Percentiles rank a stretch among this genome's conserved stretches.
These are phyloP conservation scores for Chascanopsetta lugubris DNA, from an alignment of 2,113 vertebrate genomes.

Conservation along the genomic window DNA sequence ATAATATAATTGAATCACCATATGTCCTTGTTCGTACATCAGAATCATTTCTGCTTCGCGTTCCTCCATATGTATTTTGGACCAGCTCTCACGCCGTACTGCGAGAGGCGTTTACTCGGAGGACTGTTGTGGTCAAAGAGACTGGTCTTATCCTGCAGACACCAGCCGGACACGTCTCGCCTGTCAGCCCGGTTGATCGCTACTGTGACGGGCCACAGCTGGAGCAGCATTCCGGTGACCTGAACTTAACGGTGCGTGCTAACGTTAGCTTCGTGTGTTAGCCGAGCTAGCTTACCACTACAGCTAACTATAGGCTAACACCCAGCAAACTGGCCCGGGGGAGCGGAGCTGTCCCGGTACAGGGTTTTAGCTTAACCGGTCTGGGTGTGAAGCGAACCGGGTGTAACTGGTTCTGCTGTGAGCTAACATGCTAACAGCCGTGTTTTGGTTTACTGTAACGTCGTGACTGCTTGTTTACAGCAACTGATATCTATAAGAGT, in stretches of 20 bases:
- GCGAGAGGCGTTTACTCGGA: slow-evolving; percentile 49
- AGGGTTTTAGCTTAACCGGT: neutral
- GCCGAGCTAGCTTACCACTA: neutral
- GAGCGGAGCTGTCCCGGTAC: neutral
- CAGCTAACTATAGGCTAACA: neutral
- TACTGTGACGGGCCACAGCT: neutral
- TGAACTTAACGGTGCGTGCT: neutral
- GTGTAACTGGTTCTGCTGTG: neutral
- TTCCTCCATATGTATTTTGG: slow-evolving; percentile 33
- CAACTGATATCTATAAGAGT: neutral
- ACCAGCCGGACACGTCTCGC: neutral
- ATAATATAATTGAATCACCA: neutral
- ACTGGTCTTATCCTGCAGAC: slow-evolving; percentile 11
- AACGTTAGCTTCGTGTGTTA: neutral
- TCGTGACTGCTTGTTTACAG: neutral
- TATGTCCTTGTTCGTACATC: neutral
- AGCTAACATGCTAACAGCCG: slow-evolving; percentile 3
- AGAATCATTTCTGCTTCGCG: slow-evolving; percentile 22
- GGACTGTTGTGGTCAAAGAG: slow-evolving; percentile 56
- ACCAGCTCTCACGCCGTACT: slow-evolving; percentile 48
- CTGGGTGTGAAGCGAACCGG: neutral
- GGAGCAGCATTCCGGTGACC: neutral
- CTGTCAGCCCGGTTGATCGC: neutral
- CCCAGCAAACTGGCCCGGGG: neutral
- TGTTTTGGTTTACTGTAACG: neutral